Conservation (phyloP, 2,113 vertebrate genomes). For the Malurus alboscapulatus region DNA sequence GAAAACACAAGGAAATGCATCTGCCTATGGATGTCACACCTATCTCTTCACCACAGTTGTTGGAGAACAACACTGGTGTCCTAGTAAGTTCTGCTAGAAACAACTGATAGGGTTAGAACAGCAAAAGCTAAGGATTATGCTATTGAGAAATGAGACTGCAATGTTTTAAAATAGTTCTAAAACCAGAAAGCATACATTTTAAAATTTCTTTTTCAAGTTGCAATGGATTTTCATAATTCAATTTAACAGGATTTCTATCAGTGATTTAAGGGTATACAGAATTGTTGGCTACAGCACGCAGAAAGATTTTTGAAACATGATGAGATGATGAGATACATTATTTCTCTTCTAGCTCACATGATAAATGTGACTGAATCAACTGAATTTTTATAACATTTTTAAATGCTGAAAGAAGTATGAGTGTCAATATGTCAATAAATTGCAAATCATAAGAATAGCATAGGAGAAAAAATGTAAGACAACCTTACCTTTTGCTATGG, state of each 20-base stretch:
- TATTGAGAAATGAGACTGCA: background rate
- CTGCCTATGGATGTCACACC: background rate
- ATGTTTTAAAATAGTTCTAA: background rate
- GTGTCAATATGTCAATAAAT: background rate
- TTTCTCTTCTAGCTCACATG: background rate
- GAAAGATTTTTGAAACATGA: background rate
- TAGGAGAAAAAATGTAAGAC: background rate
- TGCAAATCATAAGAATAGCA: background rate
- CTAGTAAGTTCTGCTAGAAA: slow-evolving; percentile 15
- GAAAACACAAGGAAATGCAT: background rate
- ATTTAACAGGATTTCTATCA: background rate
- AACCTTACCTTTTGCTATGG: slow-evolving; percentile 85
- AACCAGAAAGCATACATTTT: background rate
- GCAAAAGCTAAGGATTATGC: background rate
- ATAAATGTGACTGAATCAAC: background rate
- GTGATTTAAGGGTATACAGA: background rate
- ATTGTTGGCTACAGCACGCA: background rate
- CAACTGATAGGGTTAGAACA: background rate
- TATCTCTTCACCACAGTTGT: background rate
- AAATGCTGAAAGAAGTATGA: background rate
- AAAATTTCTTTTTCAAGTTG: background rate
- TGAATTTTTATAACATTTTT: background rate
- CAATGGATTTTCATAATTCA: background rate
- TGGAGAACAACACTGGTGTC: slow-evolving; percentile 34
- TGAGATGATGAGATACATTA: background rate